phyloP scores from a whole-genome alignment of 30 jellyfish, hydroid and myxozoan genomes.

The Clytia hemisphaerica region DNA sequence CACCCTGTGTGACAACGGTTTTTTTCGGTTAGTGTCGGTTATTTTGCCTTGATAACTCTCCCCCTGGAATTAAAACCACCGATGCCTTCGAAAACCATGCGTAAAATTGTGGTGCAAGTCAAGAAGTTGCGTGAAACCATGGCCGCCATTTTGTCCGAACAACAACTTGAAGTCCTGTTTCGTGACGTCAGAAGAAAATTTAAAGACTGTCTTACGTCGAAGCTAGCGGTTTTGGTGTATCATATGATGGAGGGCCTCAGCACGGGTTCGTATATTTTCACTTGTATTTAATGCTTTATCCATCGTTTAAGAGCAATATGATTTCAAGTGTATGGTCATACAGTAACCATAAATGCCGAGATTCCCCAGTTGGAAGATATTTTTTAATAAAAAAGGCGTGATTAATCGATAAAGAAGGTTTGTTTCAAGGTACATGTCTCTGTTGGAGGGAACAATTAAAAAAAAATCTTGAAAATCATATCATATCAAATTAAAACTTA shows the following conservation, averaged over 20 bases:
- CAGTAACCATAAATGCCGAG: no score
- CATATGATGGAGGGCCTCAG: slow-evolving; percentile 95
- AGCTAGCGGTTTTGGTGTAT: slow-evolving; percentile 54
- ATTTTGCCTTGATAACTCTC: background rate
- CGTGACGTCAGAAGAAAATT: slow-evolving; percentile 77
- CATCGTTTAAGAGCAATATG: no score
- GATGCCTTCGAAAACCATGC: slow-evolving; percentile 95
- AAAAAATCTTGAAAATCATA: background rate
- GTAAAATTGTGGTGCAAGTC: slow-evolving; percentile 78
- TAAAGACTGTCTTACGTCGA: slow-evolving; percentile 61
- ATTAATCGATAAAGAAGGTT: background rate
- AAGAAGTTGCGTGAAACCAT: slow-evolving; percentile 64
- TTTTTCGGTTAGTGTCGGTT: background rate
- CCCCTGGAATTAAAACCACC: slow-evolving; percentile 87
- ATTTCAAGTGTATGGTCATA: no score
- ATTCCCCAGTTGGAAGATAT: no score
- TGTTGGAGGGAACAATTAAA: background rate
- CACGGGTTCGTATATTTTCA: slow-evolving; percentile 63
- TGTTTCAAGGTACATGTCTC: background rate
- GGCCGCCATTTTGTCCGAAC: slow-evolving; percentile 59
- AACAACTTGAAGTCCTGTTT: slow-evolving; percentile 87
- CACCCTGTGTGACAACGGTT: no score
- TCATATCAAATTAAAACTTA: background rate
- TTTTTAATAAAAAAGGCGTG: no score
- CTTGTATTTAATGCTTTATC: background rate